Evolutionary conservation across 2,888 invertebrate genomes (phyloP), one percentile per base, ranked within the genome.

Genomic region (Leptura quadrifasciata): DNA sequence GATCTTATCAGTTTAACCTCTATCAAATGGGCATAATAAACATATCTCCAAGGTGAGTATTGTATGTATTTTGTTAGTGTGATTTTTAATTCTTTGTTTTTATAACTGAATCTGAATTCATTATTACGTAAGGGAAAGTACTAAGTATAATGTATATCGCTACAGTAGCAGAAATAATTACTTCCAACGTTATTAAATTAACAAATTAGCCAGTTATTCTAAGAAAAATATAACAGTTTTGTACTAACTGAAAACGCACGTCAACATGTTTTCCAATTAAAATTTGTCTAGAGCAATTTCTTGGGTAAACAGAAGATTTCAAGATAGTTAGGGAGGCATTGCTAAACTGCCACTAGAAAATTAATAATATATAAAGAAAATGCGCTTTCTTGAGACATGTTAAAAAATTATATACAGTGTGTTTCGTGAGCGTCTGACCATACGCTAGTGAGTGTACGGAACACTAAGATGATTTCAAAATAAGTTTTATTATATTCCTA

Each of bases 61-160:
- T 39, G 15, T 39, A 2, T 15, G 39, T 47, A 5, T 15, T 47
- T 47, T 47, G 17, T 47, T 47, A 15, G n/a, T n/a, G 2, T n/a
- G 2, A 21, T 57, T 18, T 57, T 57, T 21, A 57, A 20, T 55
- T 52, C 10, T 17, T 17, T n/a, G 55, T 64, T 52, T 72, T 17
- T 31, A 31, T 64, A 52, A 47, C 55, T 24, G 27, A 35, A 58
- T 55, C 55, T 24, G 27, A 35, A 58, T 55, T 64, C 17, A 52
- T 64, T 52, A 74, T 72, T 79, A 60, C 74, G 47, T 70, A 78
- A 76, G 70, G 73, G 76, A 64, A 76, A 80, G 76, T 72, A 72
- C 47, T 4, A 21, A 35, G 39, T 55, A 18, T 17, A 20, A 54
- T 18, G 47, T 58, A 20, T 12, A 31, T 57, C 9, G 17, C 18